Base-by-base conservation (phyloP, 2,888 invertebrate species). In the Sycophila texana region DNA sequence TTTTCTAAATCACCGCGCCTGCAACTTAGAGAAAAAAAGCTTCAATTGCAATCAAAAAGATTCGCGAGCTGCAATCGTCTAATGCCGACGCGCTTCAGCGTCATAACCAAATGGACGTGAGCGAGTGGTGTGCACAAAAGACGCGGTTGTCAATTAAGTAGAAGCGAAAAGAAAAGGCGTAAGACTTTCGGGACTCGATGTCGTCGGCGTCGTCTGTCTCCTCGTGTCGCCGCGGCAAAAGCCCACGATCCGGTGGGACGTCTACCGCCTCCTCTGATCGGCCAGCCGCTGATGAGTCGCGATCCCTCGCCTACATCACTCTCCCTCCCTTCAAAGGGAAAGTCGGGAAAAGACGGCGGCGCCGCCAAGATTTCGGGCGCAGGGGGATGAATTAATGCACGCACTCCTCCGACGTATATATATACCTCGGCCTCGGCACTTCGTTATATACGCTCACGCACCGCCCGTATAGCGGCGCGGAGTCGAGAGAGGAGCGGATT, bases 371-470 rank as follows among this genome's bases (percentile, higher is more conserved):
- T 79, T 75, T 79, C 66, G 73, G 68, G n/a, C 60, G 53, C 71
- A 74, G 75, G 47, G 75, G 14, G 39, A 74, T 77, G 77, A 81
- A 77, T 81, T 81, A 81, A 81, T 77, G 80, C 77, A 71, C 77
- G 74, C 67, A 61, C 39, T 39, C 39, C 39, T 39, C 70, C 63
- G 63, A 53, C 73, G 71, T 57, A 73, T 26, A 26, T 26, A 26
- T 26, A 26, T 39, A 73, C 80, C 58, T 49, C 5, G 60, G 26
- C 61, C 39, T 58, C 49, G 53, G 63, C 80, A 74, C 77, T 80
- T 80, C 70, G 80, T 80, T 80, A 80, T 70, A 80, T 49, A 66
- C 71, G 61, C 66, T 20, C 65, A 51, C 51, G 39, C 18, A 30
- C 58, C n/a, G 53, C 30, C 22, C 61, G 51, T 72, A 57, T 55